Evolutionary conservation across 2,888 invertebrate genomes (phyloP), one percentile per base, ranked within the genome.

Genomic region (Chalcosyrphus nemorum): DNA sequence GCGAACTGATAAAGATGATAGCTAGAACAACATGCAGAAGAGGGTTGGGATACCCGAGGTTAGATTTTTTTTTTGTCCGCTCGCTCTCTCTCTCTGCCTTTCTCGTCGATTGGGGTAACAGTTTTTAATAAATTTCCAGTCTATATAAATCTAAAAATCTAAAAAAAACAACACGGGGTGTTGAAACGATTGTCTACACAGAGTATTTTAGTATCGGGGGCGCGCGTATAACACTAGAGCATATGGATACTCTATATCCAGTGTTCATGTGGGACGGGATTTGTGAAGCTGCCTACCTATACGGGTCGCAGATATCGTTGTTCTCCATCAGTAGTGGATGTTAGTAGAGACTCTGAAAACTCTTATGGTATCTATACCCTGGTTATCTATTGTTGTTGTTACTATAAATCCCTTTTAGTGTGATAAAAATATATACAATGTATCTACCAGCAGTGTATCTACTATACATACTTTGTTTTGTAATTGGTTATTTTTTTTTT

Each of bases 251-350:
- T 54, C 56, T 65, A 57, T 71, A 76, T 76, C 59, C 82, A 54
- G 90, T 90, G 90, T 90, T 90, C 87, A 90, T 91, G 89, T 91
- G 91, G 91, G 90, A 88, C 87, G 91, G 91, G 81, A 91, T 91
- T 87, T 90, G 89, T 82, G 91, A 91, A 87, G 91, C 90, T 76
- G 91, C 91, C 38, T 89, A 89, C 87, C 87, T 91, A 47, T 91
- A 91, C 86, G 91, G 91, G 86, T 86, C 89, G 71, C 89, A 91
- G 80, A 88, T 91, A 56, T 90, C 91, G 66, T 88, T 89, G 52
- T 90, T 91, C 82, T 87, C 88, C 84, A 89, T 91, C 88, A 89
- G 88, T 50, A 87, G 88, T 86, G 89, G 88, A 84, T 87, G 91
- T 91, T 89, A 89, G 91, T 91, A 90, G 38, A 32, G 27, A 54